Evolutionary conservation across 2,113 vertebrate genomes (phyloP).

Genomic region (Chaetorhynchus papuensis): DNA sequence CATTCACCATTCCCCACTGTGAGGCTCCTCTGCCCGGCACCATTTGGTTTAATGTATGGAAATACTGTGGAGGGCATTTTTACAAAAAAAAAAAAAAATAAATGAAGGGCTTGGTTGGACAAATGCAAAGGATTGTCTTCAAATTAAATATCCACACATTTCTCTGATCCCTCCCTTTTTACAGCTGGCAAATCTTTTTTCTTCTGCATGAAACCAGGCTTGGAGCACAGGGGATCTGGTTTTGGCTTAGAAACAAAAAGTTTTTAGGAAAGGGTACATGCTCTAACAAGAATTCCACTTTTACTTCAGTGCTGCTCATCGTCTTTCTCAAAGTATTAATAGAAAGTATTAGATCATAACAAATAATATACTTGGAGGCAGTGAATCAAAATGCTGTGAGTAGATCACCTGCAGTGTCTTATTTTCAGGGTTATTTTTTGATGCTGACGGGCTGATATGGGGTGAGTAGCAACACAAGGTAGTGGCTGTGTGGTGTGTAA

Average conservation of each 20-base stretch:
- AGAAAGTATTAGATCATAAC: slow-evolving; percentile 25
- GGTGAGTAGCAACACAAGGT: not conserved
- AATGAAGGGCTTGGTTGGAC: not conserved
- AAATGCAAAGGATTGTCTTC: not conserved
- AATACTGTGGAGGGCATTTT: not conserved
- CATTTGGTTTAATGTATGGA: not conserved
- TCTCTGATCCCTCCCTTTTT: not conserved
- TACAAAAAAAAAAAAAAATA: not conserved
- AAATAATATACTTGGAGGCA: not conserved
- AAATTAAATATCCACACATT: not conserved
- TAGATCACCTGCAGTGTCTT: not conserved
- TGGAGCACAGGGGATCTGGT: not conserved
- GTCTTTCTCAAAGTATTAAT: slow-evolving; percentile 27
- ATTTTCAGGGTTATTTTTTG: slow-evolving; percentile 32
- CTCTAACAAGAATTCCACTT: not conserved
- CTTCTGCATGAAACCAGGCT: not conserved
- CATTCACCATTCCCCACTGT: not conserved
- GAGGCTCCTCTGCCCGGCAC: not conserved
- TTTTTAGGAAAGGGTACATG: not conserved
- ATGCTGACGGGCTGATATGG: not conserved
- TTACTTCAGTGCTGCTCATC: not conserved
- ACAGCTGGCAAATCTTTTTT: not conserved
- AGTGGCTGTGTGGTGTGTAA: not conserved
- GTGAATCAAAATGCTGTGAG: not conserved
- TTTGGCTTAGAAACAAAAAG: not conserved